Evolutionary conservation across 37 sponge, comb jelly and placozoan species (phyloP), one percentile per base, ranked within the genome.

Genomic region (Ephydatia muelleri): DNA sequence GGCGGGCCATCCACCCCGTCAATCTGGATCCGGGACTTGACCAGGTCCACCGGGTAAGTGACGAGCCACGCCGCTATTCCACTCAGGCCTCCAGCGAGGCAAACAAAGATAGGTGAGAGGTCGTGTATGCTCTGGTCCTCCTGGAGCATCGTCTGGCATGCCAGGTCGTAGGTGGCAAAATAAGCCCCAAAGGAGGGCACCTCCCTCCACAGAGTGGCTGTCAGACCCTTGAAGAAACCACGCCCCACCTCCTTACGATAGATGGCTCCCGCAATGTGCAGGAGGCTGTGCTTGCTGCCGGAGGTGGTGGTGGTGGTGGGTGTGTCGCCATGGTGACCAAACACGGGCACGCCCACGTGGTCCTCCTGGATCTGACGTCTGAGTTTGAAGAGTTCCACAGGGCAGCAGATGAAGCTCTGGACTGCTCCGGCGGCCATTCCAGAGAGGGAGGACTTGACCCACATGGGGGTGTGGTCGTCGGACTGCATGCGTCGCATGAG

Each of bases 351-450:
- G 13, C 74, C 25, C 0, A 49, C 78, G 6, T 71, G 75, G 78
- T 85, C 64, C 5, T 76, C 86, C 74, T 97, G 95, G 34, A 94
- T 66, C 68, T 97, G 97, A 89, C 94, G 79, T 65, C 93, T 68
- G n/a, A 92, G 88, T 35, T 92, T 92, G 27, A 97, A 88, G 26
- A 97, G 87, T 71, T 97, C 98, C 40, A 83, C 72, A 5, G 96
- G 92, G 32, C 80, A 77, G 38, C 79, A 83, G 25, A 95, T 39
- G 21, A 80, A 26, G 33, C 71, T 57, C 77, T 95, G 94, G 0
- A 47, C 83, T 25, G 78, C 74, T 12, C 98, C 98, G 0, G 94
- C 94, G 12, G 83, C 49, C 30, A 49, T 67, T 6, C 98, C 98
- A 47, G 93, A 82, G n/a, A 95, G 14, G 39, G 84, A 80, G 31